phyloP scores from a whole-genome alignment of 2,113 vertebrate genomes.

The Picathartes gymnocephalus region DNA sequence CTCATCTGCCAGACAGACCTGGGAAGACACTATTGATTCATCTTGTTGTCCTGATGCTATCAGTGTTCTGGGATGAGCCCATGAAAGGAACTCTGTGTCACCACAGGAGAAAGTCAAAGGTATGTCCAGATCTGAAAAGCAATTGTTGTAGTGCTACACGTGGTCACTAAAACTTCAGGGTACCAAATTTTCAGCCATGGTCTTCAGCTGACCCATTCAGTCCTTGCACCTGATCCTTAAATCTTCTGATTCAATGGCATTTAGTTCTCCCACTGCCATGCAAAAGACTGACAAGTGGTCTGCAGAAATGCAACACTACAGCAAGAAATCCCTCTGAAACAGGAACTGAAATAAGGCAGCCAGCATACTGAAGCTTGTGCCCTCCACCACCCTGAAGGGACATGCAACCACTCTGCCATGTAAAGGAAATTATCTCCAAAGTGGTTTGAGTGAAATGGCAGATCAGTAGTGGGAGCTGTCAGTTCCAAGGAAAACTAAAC shows the following conservation, averaged over 20 bases:
- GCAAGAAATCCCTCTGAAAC: background rate
- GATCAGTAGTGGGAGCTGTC: background rate
- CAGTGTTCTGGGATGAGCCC: background rate
- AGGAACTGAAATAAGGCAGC: background rate
- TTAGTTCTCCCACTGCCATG: background rate
- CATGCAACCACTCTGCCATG: background rate
- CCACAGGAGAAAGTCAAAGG: background rate
- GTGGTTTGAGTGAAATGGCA: background rate
- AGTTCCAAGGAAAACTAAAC: background rate
- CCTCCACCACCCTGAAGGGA: background rate
- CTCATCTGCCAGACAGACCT: background rate
- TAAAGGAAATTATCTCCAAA: background rate
- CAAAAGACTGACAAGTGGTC: background rate
- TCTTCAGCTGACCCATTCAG: background rate
- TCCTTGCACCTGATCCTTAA: background rate
- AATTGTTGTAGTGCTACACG: background rate
- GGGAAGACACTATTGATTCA: background rate
- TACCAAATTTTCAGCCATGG: background rate
- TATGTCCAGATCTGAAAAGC: background rate
- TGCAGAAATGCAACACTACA: background rate
- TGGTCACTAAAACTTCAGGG: background rate
- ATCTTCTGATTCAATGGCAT: background rate
- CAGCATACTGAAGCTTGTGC: background rate
- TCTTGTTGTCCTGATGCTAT: background rate
- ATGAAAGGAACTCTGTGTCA: background rate